Percentiles rank a stretch among this genome's conserved stretches.
These are phyloP conservation scores for Euspilapteryx auroguttella DNA, from an alignment of 2,888 invertebrate species.

Conservation along the genomic window DNA sequence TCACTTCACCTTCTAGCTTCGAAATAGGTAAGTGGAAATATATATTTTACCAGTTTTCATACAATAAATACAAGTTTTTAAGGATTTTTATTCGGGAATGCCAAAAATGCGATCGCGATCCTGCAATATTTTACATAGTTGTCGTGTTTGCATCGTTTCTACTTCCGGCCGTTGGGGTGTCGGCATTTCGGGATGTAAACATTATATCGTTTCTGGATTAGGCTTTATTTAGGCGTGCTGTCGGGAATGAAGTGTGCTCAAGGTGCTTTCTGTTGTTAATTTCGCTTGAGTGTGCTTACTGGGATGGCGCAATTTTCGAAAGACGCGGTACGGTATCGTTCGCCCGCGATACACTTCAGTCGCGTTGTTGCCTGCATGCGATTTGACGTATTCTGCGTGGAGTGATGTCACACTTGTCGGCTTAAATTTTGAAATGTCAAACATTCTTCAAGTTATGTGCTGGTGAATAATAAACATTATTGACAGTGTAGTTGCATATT, in stretches of 20 bases:
- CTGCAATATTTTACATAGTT: constrained; percentile 79
- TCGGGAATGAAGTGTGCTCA: constrained; percentile 55
- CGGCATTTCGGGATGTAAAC: constrained; percentile 61
- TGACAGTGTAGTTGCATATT: constrained; percentile 42
- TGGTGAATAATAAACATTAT: constrained; percentile 51
- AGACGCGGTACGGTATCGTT: constrained; percentile 61
- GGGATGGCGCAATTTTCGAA: constrained; percentile 64
- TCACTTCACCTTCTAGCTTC: constrained; percentile 65
- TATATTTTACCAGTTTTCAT: constrained; percentile 62
- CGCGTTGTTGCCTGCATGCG: constrained; percentile 60
- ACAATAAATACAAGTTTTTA: constrained; percentile 63
- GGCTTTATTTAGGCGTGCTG: constrained; percentile 40
- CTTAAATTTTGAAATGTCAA: constrained; percentile 58
- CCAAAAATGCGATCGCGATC: constrained; percentile 75
- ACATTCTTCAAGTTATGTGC: constrained; percentile 46
- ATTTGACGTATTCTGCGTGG: constrained; percentile 61
- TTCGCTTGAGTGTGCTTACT: constrained; percentile 58
- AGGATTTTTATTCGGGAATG: constrained; percentile 70
- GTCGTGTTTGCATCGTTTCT: constrained; percentile 69
- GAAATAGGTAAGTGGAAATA: constrained; percentile 73
- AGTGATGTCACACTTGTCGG: constrained; percentile 59
- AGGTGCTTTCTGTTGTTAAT: constrained; percentile 58
- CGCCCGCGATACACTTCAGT: constrained; percentile 62
- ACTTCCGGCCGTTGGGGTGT: constrained; percentile 61
- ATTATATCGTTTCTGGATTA: constrained; percentile 53